Evolutionary conservation across 2,888 invertebrate genomes (phyloP).

Genomic region (Megamerina dolium): DNA sequence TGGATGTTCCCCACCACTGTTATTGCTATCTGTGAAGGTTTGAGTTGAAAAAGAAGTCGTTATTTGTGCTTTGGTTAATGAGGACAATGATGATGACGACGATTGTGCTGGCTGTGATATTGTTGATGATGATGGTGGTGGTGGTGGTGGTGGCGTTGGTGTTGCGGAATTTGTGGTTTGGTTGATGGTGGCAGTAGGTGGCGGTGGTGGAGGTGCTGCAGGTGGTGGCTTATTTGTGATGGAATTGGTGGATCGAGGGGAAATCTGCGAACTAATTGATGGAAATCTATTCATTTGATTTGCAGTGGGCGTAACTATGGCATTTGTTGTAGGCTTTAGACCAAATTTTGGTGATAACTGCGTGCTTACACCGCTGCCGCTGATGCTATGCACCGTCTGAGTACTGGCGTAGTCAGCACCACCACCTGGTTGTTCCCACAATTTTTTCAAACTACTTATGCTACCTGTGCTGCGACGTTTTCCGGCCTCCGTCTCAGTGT

Average conservation of each 20-base stretch:
- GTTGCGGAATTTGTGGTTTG: background rate
- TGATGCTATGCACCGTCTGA: constrained; percentile 29
- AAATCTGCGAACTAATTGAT: constrained; percentile 22
- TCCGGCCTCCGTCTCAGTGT: constrained; percentile 56
- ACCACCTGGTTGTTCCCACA: constrained; percentile 79
- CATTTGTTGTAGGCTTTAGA: constrained; percentile 48
- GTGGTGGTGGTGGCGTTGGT: constrained; percentile 12
- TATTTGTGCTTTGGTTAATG: constrained; percentile 19
- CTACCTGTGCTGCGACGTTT: constrained; percentile 88
- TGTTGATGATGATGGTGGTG: constrained; percentile 15
- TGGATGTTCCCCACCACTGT: constrained; percentile 13
- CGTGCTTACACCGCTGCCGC: constrained; percentile 21
- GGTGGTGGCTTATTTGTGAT: constrained; percentile 40
- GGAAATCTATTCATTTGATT: constrained; percentile 20
- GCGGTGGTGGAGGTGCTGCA: constrained; percentile 45
- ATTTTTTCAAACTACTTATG: constrained; percentile 84
- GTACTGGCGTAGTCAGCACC: constrained; percentile 38
- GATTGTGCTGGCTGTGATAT: constrained; percentile 12
- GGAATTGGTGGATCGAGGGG: constrained; percentile 23
- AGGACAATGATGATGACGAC: constrained; percentile 7
- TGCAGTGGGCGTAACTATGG: constrained; percentile 27
- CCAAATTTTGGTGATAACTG: constrained; percentile 54
- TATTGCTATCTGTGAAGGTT: constrained; percentile 41
- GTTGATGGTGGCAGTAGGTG: constrained; percentile 27
- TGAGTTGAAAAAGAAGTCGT: constrained; percentile 45